phyloP scores from a whole-genome alignment of 2,113 vertebrate species.

The Hippopotamus amphibius region DNA sequence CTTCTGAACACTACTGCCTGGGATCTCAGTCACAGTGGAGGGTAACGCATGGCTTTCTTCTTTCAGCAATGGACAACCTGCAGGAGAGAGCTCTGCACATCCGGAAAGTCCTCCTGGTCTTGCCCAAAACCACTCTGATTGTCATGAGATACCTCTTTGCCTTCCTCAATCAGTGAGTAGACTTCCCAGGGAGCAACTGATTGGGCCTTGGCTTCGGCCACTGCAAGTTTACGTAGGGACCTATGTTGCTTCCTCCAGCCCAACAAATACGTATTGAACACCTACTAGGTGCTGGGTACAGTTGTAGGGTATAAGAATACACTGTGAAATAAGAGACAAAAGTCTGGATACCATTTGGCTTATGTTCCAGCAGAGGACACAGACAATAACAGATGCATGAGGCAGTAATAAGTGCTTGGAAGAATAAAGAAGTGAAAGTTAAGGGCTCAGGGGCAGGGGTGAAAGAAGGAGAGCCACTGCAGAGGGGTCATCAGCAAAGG shows the following conservation, averaged over 20 bases:
- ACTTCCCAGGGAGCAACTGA: background rate
- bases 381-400: background rate
- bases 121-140: conserved; percentile 94
- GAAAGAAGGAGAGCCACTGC: background rate
- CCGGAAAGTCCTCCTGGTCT: conserved; percentile 92
- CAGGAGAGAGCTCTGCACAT: conserved; percentile 96
- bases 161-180: conserved; percentile 98
- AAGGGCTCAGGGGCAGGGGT: background rate
- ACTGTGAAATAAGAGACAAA: background rate
- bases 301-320: background rate
- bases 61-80: conserved; percentile 96
- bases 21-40: background rate
- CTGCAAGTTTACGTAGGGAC: background rate
- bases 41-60: conserved; percentile 60
- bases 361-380: background rate
- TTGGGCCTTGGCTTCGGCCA: background rate
- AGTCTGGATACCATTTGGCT: background rate
- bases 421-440: background rate
- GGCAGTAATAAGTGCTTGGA: background rate
- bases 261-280: background rate
- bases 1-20: background rate
- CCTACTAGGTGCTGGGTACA: background rate
- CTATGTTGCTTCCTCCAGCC: background rate
- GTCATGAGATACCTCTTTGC: conserved; percentile 99
- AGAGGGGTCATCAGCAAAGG: background rate